A percentile compares a stretch with the other conserved stretches of the same genome.
phyloP scores from a whole-genome alignment of 2,888 invertebrate genomes.

The Hirtodrosophila alboralis region DNA sequence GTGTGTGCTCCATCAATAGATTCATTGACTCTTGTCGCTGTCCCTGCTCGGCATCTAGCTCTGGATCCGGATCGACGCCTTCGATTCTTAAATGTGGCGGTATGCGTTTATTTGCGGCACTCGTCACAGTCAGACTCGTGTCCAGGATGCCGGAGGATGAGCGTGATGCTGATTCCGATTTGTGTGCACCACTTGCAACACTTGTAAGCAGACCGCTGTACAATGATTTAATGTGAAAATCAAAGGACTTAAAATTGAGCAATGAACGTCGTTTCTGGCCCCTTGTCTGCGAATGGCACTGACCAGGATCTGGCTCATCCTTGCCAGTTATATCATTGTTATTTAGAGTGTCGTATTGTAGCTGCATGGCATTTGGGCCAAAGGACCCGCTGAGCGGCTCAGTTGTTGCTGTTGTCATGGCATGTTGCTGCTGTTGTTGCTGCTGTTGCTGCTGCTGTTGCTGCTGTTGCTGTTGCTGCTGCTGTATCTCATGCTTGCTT shows the following conservation, averaged over 20 bases:
- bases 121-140: slow-evolving; percentile 27
- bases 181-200: slow-evolving; percentile 1
- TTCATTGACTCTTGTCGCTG: slow-evolving; percentile 69
- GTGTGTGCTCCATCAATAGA: slow-evolving; percentile 79
- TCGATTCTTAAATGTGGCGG: slow-evolving; percentile 83
- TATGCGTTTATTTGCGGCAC: slow-evolving; percentile 61
- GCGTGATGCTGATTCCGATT: slow-evolving; percentile 44
- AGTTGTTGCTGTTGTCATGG: slow-evolving; percentile 43
- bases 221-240: slow-evolving; percentile 83
- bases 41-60: slow-evolving; percentile 23
- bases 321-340: slow-evolving; percentile 61
- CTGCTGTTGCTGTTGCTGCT: slow-evolving; percentile 66
- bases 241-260: slow-evolving; percentile 83
- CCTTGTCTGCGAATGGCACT: slow-evolving; percentile 3
- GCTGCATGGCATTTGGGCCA: slow-evolving; percentile 56
- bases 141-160: slow-evolving; percentile 34
- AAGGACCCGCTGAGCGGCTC: slow-evolving; percentile 3
- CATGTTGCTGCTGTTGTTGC: slow-evolving; percentile 59
- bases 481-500: slow-evolving; percentile 83
- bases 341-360: slow-evolving; percentile 61
- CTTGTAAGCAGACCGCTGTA: slow-evolving; percentile 80
- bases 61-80: slow-evolving; percentile 77
- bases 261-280: slow-evolving; percentile 67
- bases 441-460: slow-evolving; percentile 44
- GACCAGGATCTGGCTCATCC: slow-evolving; percentile 14